phyloP scores from a whole-genome alignment of 2,797 vertebrate genomes.

The Neosilurus mollespiculum region DNA sequence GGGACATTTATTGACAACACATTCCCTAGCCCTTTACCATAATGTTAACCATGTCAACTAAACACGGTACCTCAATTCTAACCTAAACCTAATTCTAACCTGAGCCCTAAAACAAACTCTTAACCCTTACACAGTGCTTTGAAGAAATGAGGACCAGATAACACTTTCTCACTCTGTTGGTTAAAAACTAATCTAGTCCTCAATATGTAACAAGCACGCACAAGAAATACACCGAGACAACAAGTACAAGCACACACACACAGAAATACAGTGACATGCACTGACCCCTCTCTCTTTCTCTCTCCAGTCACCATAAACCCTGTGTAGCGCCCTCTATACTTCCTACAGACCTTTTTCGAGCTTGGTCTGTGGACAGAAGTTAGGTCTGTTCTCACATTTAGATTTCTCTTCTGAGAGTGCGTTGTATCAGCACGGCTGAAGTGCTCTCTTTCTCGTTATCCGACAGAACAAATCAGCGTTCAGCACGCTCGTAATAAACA shows the following conservation, averaged over 20 bases:
- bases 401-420: background rate
- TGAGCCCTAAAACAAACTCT: too few relatives aligned
- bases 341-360: background rate
- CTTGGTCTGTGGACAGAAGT: background rate
- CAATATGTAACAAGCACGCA: too few relatives aligned
- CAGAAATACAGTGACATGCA: background rate
- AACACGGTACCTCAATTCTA: too few relatives aligned
- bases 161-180: too few relatives aligned
- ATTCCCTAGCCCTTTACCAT: too few relatives aligned
- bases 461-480: background rate
- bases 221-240: too few relatives aligned
- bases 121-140: too few relatives aligned
- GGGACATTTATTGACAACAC: too few relatives aligned
- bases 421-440: background rate
- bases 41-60: too few relatives aligned
- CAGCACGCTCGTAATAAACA: background rate
- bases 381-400: background rate
- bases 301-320: background rate
- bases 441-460: background rate
- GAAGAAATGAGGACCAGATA: too few relatives aligned
- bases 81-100: too few relatives aligned
- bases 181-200: too few relatives aligned
- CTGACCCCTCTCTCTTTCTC: background rate
- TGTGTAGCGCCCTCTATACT: background rate
- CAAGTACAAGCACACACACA: background rate